Evolutionary conservation across 2,113 vertebrate species (phyloP), one percentile per base, ranked within the genome.

Genomic region (Peromyscus polionotus): DNA sequence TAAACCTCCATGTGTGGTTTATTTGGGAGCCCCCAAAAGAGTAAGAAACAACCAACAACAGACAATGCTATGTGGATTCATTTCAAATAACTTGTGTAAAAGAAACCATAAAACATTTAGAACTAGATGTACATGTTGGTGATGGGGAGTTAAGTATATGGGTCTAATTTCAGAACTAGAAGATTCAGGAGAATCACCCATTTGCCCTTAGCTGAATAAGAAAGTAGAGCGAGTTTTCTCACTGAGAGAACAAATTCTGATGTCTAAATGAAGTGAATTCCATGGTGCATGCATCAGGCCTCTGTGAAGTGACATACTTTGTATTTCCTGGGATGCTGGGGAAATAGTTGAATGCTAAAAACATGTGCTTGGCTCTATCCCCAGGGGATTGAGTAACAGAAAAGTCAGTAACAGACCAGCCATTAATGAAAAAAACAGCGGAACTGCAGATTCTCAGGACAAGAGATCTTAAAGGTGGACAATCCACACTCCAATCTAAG

Each of bases 291-390:
- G 42, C 57, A 90, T 54, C 42, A 42, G 75, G 20, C 92, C 83
- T 79, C 51, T 39, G 48, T 68, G 70, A n/a, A 65, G 36, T 83
- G 75, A 90, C 95, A 92, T 45, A 84, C 51, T 94, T 80, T 93
- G 67, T 42, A 93, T 72, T 88, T 97, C 93, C 89, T 93, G 59
- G 72, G 65, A 65, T 70, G 24, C 73, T 83, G 17, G 95, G 91
- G 92, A 97, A 97, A 80, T 65, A 94, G 92, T 7, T 87, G 76
- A 86, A 72, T 54, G 86, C 63, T 91, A 83, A 95, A 91, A 91
- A 67, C 45, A 95, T 70, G 59, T n/a, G 83, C 33, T 95, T 90
- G 83, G 65, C 89, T 97, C 48, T 88, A 0, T 12, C 86, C 85
- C 61, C 36, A 26, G 80, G 36, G 63, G 26, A 96, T 92, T 68